Base-by-base conservation (phyloP, 2,888 invertebrate species). In the Endotricha flammealis region DNA sequence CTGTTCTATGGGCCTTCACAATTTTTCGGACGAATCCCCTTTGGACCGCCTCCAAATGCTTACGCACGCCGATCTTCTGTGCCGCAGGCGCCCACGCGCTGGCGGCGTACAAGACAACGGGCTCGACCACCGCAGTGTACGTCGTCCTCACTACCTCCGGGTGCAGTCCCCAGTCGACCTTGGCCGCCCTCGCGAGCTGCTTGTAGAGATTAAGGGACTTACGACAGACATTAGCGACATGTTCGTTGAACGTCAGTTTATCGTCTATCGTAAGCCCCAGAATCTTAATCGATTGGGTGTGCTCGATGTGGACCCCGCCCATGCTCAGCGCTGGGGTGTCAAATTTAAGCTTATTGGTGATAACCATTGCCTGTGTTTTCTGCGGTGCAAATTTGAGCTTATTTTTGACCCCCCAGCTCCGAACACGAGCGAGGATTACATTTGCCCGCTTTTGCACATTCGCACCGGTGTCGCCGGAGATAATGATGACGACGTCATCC, bases 221-320 rank as follows among this genome's bases (percentile, higher is more conserved):
- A 2, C 6, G 6, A n/a, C 20, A 20, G 2, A 20, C 20, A 2
- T 2, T 4, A 6, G 20, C 6, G 20, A 20, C 20, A n/a, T 20
- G 20, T 2, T n/a, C n/a, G 20, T 20, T 20, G 6, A 20, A 20
- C 55, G 64, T 2, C 7, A 20, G 6, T 20, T 20, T 20, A 7
- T 20, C 3, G 20, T 20, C 20, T 2, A 20, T 20, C 8, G 6
- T 7, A 2, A 20, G 4, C 6, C 20, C 20, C 20, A 20, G 7
- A 4, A 6, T 20, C 7, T 20, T 20, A 8, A 20, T 3, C 7
- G 6, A 6, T 4, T 20, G 6, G 20, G 6, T n/a, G 8, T 8
- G 6, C 2, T 20, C 20, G 6, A 20, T 20, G 20, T 7, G 8
- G 20, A 2, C 7, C 20, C 20, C 20, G 2, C 20, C 20, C 20